Base-by-base conservation (phyloP, 2,888 invertebrate species). In the Chloroclystis v-ata region DNA sequence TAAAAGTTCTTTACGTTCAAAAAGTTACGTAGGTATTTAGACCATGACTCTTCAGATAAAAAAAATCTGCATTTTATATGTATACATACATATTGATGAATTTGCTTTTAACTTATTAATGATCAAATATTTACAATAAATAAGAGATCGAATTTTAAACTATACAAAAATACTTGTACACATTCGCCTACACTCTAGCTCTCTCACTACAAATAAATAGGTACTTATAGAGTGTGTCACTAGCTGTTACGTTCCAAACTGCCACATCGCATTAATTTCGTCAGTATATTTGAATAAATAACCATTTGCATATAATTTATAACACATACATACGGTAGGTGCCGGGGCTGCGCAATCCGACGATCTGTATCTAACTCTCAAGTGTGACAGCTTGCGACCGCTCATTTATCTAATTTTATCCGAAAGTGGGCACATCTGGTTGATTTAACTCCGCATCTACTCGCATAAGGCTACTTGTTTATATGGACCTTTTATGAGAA, bases 261-360 rank as follows among this genome's bases (percentile, higher is more conserved):
- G 69, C 67, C 70, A 67, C 72, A 75, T 71, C 69, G 74, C 75
- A 77, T 78, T 78, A 69, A 80, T 85, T 84, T 82, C 83, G 75
- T 80, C 83, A 84, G 77, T 76, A 71, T 73, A 78, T 80, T 82
- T 79, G 74, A 82, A 82, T 83, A 81, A 82, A 80, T 76, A 81
- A 77, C 72, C 73, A 74, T 78, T 81, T 75, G 76, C 75, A 76
- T 81, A 74, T 67, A 69, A 75, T 69, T 69, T 75, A 77, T 72
- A 73, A 65, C 65, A 74, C 71, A 67, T 65, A 63, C 67, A 63
- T 47, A 41, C 32, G 47, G 37, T 45, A 32, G 43, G 40, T 37
- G 43, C 35, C 8, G 45, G 45, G 29, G 63, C 66, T 64, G 64
- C 72, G 75, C 72, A 77, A 78, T 62, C 65, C 57, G 60, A 68